These are phyloP conservation scores for Luidia sarsii DNA, from an alignment of 53 echinoderm and acorn worm genomes.

Conservation along the genomic window DNA sequence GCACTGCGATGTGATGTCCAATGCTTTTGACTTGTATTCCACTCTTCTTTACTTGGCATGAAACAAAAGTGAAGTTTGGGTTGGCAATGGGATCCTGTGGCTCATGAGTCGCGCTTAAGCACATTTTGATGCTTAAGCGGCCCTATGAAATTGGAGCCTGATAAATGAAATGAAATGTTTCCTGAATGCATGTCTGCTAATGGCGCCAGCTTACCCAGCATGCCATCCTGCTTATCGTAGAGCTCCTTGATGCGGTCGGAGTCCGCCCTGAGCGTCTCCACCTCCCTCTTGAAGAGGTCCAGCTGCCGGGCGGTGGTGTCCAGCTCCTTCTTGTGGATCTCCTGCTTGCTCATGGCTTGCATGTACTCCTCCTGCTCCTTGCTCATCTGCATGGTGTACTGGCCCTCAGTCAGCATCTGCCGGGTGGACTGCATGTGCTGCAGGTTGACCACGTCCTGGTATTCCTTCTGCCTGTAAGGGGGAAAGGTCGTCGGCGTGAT, in stretches of 20 bases:
- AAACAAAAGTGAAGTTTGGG: no score
- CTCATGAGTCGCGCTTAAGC: no score
- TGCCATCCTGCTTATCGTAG: constrained; percentile 83
- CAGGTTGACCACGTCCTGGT: constrained; percentile 85
- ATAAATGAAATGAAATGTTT: no score
- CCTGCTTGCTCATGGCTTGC: constrained; percentile 88
- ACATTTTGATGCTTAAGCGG: no score
- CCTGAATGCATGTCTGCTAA: no score
- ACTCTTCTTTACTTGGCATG: no score
- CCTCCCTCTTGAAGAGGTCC: constrained; percentile 39
- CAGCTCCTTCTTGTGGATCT: constrained; percentile 89
- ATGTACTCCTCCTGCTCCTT: constrained; percentile 98
- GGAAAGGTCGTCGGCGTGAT: no score
- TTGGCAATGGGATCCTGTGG: no score
- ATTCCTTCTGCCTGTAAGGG: constrained; percentile 77
- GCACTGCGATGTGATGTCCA: no score
- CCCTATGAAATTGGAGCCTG: no score
- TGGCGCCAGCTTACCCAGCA: constrained; percentile 88
- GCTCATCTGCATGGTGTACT: constrained; percentile 88
- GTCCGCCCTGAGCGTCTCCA: constrained; percentile 47
- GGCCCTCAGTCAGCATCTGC: constrained; percentile 86
- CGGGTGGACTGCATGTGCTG: constrained; percentile 63
- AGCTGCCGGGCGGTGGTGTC: constrained; percentile 44
- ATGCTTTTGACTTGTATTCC: no score
- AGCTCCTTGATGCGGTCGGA: constrained; percentile 68